Base-by-base conservation (phyloP, 2,888 invertebrate species). In the Callinectes sapidus region DNA sequence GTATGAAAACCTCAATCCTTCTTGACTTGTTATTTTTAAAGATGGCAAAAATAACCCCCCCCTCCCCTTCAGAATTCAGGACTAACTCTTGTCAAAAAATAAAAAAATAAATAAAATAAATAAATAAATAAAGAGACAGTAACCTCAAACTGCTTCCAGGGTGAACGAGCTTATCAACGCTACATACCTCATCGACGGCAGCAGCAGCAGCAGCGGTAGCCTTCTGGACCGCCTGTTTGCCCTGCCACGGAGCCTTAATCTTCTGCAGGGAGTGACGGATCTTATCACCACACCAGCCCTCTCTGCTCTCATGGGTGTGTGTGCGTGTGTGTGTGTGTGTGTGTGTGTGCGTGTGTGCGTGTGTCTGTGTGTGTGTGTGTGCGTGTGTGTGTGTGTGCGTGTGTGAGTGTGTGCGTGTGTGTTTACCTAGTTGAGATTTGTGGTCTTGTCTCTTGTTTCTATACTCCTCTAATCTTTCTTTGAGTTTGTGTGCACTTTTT, bases 231-330 rank as follows among this genome's bases (percentile, higher is more conserved):
- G 39, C 55, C 55, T 91, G 35, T 28, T 61, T 13, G 48, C 90
- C 14, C 35, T 91, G 35, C 90, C 90, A 16, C 48, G 35, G 23
- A 91, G 90, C 39, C 48, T 91, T 87, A 55, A 55, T 39, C 28
- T 32, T 0, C 90, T 91, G 2, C 18, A 85, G 23, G 35, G 54
- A 1, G 13, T 86, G 55, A 55, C 90, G 0, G 55, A 89, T 23
- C 39, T 92, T 2, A 54, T 92, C 42, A 61, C 89, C 1, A 85
- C 81, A 13, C 92, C 92, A 28, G 32, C 35, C 14, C 92, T 92
- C 66, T 86, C 86, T 16, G 66, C 23, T 13, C 92, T 92, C 23
- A 92, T 92, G 92, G 92, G 92, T 92, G 39, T 1, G 89, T 88
- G 5, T 23, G n/a, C 87, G 42, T 90, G 71, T 32, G 32, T 71